Evolutionary conservation across 2,888 invertebrate genomes (phyloP), one percentile per base, ranked within the genome.

Genomic region (Leptinotarsa rubiginosa): DNA sequence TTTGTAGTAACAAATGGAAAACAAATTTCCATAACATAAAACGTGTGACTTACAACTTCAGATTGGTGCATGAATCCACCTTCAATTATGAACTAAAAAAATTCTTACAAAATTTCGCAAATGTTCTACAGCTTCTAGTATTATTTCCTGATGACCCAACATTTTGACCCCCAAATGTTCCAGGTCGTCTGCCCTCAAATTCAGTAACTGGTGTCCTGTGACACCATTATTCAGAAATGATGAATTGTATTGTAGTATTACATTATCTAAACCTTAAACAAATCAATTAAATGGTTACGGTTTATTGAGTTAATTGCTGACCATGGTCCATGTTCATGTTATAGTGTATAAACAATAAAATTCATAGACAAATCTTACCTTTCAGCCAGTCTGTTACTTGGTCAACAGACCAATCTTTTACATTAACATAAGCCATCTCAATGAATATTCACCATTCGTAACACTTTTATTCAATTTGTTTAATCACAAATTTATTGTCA

Each of bases 121-220:
- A 82, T 96, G 94, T 83, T 97, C 96, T 16, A 98, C 95, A 68
- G 97, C 97, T 87, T 97, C 97, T 65, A 98, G 90, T 78, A 98
- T 92, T 70, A 97, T 92, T 87, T 97, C 97, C 87, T 98, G 97
- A 87, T 98, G 97, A 13, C 98, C 98, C 77, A 98, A 92, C 85
- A 94, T 93, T 76, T 90, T 89, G 84, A 98, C 93, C 25, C 96
- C 96, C 71, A 98, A 90, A 86, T 94, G 93, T 85, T 96, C 95
- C 78, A 98, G 91, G 88, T 97, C 97, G 86, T 96, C 95, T 68
- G 96, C 94, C 75, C 96, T 92, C 83, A 98, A 91, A 86, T 93
- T 93, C 80, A 97, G 90, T 85, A 98, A 90, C 83, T 94, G 93
- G 81, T 93, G 90, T 10, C 97, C 98, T 85, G 93, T 93, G 59